Evolutionary conservation across 2,888 invertebrate genomes (phyloP), one percentile per base, ranked within the genome.

Genomic region (Papilio gigon): DNA sequence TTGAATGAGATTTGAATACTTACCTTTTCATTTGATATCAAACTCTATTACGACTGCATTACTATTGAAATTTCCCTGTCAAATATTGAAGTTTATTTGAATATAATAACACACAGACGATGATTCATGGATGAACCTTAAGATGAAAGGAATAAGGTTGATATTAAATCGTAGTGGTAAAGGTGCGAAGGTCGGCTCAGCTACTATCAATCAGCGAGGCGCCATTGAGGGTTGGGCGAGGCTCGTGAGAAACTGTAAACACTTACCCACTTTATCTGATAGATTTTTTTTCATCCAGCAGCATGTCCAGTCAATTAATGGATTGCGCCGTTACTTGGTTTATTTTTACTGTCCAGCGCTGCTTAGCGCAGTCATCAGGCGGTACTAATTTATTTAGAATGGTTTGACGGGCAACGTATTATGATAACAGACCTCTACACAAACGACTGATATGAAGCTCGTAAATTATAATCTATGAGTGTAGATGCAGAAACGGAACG

Each of bases 161-260:
- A 75, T 71, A 77, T 74, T 85, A 22, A 77, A 20, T 67, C 75
- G 75, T 12, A 62, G 56, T 27, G 14, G 14, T 2, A 56, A 72
- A 86, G 87, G 87, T 87, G 87, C 83, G 85, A 88, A 87, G 88
- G 84, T 84, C 83, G 87, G 81, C 79, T 80, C 77, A 84, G 84
- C 85, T 87, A 87, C 88, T 90, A 91, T 91, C 90, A 90, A 92
- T 92, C 92, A 92, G 89, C 80, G 80, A 88, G 92, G 91, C 91
- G 92, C 92, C 91, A 92, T 91, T 90, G 90, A 92, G 90, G 90
- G 90, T 86, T 90, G 89, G 87, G 79, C 85, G 82, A 84, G 85
- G 84, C 84, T 88, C 89, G 90, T 92, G 90, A 92, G 92, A 91
- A 91, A 88, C 89, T 86, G 90, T 92, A 91, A 92, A 92, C 90